Conservation (phyloP, 2,888 invertebrate species). For the Frankliniella fusca region DNA sequence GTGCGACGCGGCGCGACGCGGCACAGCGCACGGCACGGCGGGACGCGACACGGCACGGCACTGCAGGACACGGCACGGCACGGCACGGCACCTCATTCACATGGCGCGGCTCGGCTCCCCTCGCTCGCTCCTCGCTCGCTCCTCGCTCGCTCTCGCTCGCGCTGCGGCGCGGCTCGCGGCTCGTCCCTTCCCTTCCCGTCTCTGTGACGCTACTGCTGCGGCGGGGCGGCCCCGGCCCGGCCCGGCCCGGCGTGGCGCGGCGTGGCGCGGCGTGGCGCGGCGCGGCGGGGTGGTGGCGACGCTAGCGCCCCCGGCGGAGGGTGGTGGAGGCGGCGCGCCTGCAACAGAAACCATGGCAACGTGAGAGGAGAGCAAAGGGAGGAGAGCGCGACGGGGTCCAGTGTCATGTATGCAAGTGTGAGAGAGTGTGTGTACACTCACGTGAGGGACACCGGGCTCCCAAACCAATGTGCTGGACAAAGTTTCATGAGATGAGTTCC, state of each 20-base stretch:
- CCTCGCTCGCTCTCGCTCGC: neutral
- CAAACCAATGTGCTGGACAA: neutral
- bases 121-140: no score
- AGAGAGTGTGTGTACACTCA: neutral
- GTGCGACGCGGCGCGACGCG: neutral
- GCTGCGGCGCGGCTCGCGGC: neutral
- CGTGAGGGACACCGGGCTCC: neutral
- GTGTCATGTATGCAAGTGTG: no score
- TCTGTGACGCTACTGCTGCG: neutral
- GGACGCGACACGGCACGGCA: neutral
- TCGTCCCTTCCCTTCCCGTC: neutral
- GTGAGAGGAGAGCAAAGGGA: neutral
- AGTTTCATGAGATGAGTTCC: neutral
- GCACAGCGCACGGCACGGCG: neutral
- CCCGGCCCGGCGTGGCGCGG: neutral
- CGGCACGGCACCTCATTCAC: neutral
- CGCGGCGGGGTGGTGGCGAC: neutral
- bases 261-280: neutral
- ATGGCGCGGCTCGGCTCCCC: neutral
- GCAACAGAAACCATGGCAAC: constrained; percentile 19
- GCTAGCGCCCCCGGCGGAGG: constrained; percentile 8
- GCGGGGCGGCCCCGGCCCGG: neutral
- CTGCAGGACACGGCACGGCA: neutral
- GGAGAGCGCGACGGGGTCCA: neutral
- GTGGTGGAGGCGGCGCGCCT: constrained; percentile 1